A percentile compares a stretch with the other conserved stretches of the same genome.
These are phyloP conservation scores for Sphaeramia orbicularis DNA, from an alignment of 2,797 vertebrate species.

Conservation along the genomic window DNA sequence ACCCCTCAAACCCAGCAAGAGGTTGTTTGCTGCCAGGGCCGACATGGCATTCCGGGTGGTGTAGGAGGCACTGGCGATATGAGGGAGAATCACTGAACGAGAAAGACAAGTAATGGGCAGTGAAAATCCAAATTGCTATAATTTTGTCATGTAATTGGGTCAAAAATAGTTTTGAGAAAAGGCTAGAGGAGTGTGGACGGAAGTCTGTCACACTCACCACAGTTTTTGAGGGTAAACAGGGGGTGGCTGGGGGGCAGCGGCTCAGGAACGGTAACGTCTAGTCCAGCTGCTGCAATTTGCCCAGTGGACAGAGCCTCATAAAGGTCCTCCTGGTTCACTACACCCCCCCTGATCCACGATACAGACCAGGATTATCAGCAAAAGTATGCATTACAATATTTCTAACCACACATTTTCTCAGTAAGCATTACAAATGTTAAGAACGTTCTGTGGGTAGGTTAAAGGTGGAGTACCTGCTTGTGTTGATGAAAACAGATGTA, in stretches of 20 bases:
- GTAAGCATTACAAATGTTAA: not conserved
- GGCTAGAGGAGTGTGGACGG: not conserved
- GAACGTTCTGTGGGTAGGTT: not conserved
- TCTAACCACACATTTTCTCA: not conserved
- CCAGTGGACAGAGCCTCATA: constrained; percentile 80
- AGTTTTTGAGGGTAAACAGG: constrained; percentile 85
- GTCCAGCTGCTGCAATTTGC: constrained; percentile 82
- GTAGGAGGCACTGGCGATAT: constrained; percentile 88
- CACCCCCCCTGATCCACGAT: constrained; percentile 73
- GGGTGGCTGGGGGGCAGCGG: constrained; percentile 82
- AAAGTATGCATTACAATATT: not conserved
- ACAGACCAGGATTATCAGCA: constrained; percentile 19
- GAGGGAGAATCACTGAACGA: constrained; percentile 87
- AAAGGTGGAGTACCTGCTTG: constrained; percentile 73
- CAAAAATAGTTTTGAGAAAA: not conserved
- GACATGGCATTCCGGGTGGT: constrained; percentile 89
- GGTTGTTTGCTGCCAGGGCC: constrained; percentile 86
- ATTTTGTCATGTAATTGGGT: too few species aligned
- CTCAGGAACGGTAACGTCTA: constrained; percentile 84
- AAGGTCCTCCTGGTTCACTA: constrained; percentile 86
- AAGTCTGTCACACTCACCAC: constrained; percentile 66
- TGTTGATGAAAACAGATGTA: constrained; percentile 80
- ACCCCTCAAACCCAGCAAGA: constrained; percentile 85
- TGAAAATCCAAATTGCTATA: not conserved
- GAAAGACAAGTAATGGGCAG: not conserved